Evolutionary conservation across 2,888 invertebrate genomes (phyloP).

Genomic region (Hydrotaea diabolus): DNA sequence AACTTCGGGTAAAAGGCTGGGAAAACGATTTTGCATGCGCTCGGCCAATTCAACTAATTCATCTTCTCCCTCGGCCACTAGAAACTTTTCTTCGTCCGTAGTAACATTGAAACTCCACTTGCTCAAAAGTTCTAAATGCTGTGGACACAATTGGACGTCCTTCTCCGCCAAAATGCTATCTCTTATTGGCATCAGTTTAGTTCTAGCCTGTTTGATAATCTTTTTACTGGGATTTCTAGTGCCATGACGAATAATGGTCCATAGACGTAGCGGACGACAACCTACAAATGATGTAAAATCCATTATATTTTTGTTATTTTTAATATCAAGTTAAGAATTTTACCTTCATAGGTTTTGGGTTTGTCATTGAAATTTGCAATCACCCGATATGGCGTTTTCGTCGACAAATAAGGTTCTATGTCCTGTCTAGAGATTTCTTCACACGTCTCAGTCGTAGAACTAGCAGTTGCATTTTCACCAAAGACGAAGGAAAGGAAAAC

Average conservation of each 20-base stretch:
- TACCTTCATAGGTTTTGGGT: constrained; percentile 84
- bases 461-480: background rate
- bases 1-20: constrained; percentile 83
- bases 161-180: constrained; percentile 76
- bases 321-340: constrained; percentile 29
- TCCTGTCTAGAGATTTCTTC: constrained; percentile 71
- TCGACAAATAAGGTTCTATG: constrained; percentile 83
- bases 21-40: constrained; percentile 88
- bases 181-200: constrained; percentile 81
- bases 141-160: constrained; percentile 82
- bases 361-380: constrained; percentile 85
- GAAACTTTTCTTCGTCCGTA: constrained; percentile 82
- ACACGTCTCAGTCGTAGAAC: constrained; percentile 17
- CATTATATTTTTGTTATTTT: background rate
- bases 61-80: constrained; percentile 88
- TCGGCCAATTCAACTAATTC: constrained; percentile 88
- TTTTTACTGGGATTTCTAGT: constrained; percentile 86
- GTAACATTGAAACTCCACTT: constrained; percentile 84
- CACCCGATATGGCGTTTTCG: constrained; percentile 88
- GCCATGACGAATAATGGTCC: constrained; percentile 90
- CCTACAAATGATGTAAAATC: constrained; percentile 81
- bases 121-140: constrained; percentile 79
- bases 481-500: constrained; percentile 29
- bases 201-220: constrained; percentile 82
- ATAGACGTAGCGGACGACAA: constrained; percentile 86